Base-by-base conservation (phyloP, 1,140 invertebrate genomes). In the Drosophila lowei region DNA sequence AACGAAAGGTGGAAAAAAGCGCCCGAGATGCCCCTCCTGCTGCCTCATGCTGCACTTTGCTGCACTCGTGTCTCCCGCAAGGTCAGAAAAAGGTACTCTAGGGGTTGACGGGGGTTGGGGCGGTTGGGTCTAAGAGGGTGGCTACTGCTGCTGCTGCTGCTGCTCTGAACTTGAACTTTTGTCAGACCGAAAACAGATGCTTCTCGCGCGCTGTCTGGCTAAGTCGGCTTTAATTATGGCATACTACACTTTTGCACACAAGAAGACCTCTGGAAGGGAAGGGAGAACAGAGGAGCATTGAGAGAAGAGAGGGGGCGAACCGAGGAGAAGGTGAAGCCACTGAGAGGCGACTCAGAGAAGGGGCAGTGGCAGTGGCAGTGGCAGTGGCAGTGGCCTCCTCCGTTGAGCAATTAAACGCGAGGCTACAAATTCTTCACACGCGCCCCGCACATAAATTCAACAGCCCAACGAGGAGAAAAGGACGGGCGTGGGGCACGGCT, bases 151-250 rank as follows among this genome's bases (percentile, higher is more conserved):
- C 6, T 49, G 38, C 25, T 18, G 46, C 47, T 38, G 16, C 61
- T 34, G 62, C 65, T 64, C 62, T 68, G 65, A 68, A 68, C 65
- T 68, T 68, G 50, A 68, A 68, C 63, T 68, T 38, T 68, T 68
- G 65, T 68, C 50, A 68, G 64, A 67, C 65, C 63, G 34, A 68
- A 68, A 68, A 56, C 65, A 68, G 65, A 68, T 68, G 65, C 65
- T 68, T 38, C 34, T 38, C 34, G 34, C 34, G 34, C 63, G 65
- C 34, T 68, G 65, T 68, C 65, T 67, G 63, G 34, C 65, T 67
- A 68, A 68, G 65, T 68, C 65, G 65, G 65, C 65, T 68, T 68
- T 68, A 68, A 68, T 68, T 68, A 68, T 68, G 65, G 65, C 50
- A 68, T 43, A 68, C 63, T 67, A 56, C 65, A 68, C 63, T 67